phyloP scores from a whole-genome alignment of 1,140 invertebrate species.

The Battus philenor region DNA sequence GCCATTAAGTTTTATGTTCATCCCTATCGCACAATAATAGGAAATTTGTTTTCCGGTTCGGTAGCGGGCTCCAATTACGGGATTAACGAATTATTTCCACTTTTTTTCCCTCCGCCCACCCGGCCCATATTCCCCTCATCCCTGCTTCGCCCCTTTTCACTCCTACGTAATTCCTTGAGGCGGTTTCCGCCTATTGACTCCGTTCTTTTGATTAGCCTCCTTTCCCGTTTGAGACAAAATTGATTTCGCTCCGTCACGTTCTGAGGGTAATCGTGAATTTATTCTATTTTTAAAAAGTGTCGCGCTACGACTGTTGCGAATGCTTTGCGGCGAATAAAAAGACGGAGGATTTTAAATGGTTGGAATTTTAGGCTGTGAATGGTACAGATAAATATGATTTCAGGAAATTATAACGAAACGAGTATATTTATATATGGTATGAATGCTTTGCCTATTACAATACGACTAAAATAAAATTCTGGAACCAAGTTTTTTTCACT shows the following conservation, averaged over 20 bases:
- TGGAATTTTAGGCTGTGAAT: too few species aligned
- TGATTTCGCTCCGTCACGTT: slow-evolving; percentile 50
- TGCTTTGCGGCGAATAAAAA: not conserved
- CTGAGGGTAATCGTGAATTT: slow-evolving; percentile 33
- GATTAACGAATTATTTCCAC: slow-evolving; percentile 75
- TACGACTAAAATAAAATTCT: too few species aligned
- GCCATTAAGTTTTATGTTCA: too few species aligned
- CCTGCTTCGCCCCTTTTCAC: slow-evolving; percentile 2
- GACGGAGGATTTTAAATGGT: too few species aligned
- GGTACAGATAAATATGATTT: too few species aligned
- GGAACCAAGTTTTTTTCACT: too few species aligned
- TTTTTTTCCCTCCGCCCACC: slow-evolving; percentile 45
- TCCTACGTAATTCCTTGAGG: slow-evolving; percentile 30
- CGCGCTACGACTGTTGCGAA: not conserved
- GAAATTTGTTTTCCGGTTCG: slow-evolving; percentile 75
- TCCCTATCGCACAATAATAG: slow-evolving; percentile 64
- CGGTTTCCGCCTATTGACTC: slow-evolving; percentile 72
- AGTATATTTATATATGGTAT: too few species aligned
- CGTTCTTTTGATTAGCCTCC: slow-evolving; percentile 67
- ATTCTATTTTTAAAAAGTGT: slow-evolving; percentile 43
- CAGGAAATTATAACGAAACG: too few species aligned
- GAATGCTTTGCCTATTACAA: too few species aligned
- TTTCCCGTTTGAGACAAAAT: slow-evolving; percentile 66
- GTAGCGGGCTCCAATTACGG: slow-evolving; percentile 72
- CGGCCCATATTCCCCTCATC: not conserved